A percentile compares a stretch with the other conserved stretches of the same genome.
Evolutionary conservation across 2,888 invertebrate genomes (phyloP).

Genomic region (Rhamnusium bicolor): DNA sequence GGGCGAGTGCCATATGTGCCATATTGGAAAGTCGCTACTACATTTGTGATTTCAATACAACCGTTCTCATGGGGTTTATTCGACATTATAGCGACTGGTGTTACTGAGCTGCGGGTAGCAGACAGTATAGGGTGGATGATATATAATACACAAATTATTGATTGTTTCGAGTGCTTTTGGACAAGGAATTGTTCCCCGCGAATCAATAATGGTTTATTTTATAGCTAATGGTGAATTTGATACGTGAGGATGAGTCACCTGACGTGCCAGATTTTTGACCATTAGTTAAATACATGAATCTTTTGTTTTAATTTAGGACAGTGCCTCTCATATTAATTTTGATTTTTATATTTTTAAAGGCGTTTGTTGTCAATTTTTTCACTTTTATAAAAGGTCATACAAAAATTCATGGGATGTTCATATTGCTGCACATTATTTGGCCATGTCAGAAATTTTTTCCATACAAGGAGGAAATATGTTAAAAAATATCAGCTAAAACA

Average conservation of each 20-base stretch:
- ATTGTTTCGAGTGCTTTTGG: conserved; percentile 26
- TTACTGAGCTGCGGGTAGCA: conserved; percentile 18
- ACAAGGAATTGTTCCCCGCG: conserved; percentile 31
- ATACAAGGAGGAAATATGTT: no score
- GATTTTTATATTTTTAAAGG: no score
- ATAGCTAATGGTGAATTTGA: not conserved
- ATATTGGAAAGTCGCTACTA: conserved; percentile 48
- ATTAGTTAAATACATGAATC: not conserved
- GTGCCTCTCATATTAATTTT: no score
- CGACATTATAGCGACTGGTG: not conserved
- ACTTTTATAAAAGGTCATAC: no score
- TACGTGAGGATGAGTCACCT: not conserved
- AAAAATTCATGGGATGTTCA: no score
- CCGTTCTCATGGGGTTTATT: conserved; percentile 36
- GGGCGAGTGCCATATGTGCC: conserved; percentile 45
- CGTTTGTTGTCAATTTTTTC: no score
- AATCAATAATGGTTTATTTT: conserved; percentile 35
- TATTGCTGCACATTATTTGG: no score
- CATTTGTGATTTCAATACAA: conserved; percentile 43
- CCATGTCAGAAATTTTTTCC: no score
- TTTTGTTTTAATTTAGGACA: no score
- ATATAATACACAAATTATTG: conserved; percentile 38
- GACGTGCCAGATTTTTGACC: not conserved
- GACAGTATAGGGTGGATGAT: conserved; percentile 14
- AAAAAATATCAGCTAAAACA: no score